Evolutionary conservation across 2,888 invertebrate genomes (phyloP).

Genomic region (Lepas anatifera): DNA sequence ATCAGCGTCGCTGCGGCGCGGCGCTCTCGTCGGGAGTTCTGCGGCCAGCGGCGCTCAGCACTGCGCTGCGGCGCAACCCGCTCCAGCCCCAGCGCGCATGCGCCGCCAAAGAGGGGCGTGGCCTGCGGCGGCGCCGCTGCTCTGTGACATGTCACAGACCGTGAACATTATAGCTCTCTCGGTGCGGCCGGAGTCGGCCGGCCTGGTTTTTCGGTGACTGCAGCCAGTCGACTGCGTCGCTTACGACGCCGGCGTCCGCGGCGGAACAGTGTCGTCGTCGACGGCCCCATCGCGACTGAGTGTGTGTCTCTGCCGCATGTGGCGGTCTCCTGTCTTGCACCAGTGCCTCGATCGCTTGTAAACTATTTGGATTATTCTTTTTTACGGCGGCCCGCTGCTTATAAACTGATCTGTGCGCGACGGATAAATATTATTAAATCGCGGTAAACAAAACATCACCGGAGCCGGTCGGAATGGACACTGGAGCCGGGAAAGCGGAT

Average conservation of each 20-base stretch:
- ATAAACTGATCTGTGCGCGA: not conserved
- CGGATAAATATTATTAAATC: constrained; percentile 11
- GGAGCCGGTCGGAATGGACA: not conserved
- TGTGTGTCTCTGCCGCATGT: not conserved
- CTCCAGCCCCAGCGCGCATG: not conserved
- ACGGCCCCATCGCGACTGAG: not conserved
- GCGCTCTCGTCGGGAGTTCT: too few species aligned
- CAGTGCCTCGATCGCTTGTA: constrained; percentile 2
- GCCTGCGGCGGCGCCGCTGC: not conserved
- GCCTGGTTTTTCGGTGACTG: not conserved
- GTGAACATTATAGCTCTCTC: not conserved
- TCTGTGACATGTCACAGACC: constrained; percentile 3
- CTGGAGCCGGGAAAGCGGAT: too few species aligned
- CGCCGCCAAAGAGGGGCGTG: not conserved
- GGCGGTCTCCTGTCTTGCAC: too few species aligned
- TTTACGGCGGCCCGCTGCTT: constrained; percentile 4
- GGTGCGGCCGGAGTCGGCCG: not conserved
- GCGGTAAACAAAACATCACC: constrained; percentile 6
- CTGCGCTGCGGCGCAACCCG: not conserved
- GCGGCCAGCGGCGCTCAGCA: too few species aligned
- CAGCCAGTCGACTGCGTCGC: not conserved
- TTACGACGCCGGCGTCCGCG: not conserved
- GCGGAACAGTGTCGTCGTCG: not conserved
- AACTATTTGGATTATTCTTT: constrained; percentile 12
- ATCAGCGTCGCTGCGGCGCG: too few species aligned